Percentiles rank a stretch among this genome's conserved stretches.
Conservation (phyloP, 2,888 invertebrate species). For the Therioaphis trifolii region DNA sequence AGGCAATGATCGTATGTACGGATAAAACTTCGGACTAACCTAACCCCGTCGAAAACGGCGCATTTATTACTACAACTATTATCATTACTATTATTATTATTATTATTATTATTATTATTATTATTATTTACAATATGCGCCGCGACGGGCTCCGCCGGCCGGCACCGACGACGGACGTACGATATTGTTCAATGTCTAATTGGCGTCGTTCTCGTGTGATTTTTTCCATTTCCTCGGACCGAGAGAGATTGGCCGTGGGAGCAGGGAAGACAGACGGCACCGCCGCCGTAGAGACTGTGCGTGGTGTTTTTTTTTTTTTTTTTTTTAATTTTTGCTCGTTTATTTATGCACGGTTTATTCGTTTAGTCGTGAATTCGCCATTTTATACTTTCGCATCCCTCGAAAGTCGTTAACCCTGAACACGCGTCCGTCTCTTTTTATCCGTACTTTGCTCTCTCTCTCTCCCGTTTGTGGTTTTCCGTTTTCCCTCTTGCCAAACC, state of each 20-base stretch:
- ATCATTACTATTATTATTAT: conserved; percentile 25
- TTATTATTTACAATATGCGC: conserved; percentile 20
- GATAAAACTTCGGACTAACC: conserved; percentile 38
- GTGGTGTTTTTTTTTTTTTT: too few relatives aligned
- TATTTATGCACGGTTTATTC: too few relatives aligned
- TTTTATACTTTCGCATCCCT: not conserved
- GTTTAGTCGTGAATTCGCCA: not conserved
- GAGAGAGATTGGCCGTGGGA: too few relatives aligned
- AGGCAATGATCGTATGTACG: conserved; percentile 34
- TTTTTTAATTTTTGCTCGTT: too few relatives aligned
- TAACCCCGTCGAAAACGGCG: conserved; percentile 12
- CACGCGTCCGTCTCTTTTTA: not conserved
- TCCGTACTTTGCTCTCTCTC: too few relatives aligned
- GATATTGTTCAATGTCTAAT: conserved; percentile 5
- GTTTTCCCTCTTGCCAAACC: too few relatives aligned
- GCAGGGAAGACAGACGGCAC: too few relatives aligned
- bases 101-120: conserved; percentile 30
- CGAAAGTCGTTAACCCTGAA: not conserved
- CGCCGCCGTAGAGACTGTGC: not conserved
- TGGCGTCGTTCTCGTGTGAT: conserved; percentile 20
- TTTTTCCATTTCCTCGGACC: not conserved
- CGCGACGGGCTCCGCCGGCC: not conserved
- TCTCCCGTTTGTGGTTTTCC: too few relatives aligned
- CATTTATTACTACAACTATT: conserved; percentile 31
- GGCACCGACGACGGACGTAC: not conserved